phyloP scores from a whole-genome alignment of 2,888 invertebrate species.

The Dasysyrphus albostriatus region DNA sequence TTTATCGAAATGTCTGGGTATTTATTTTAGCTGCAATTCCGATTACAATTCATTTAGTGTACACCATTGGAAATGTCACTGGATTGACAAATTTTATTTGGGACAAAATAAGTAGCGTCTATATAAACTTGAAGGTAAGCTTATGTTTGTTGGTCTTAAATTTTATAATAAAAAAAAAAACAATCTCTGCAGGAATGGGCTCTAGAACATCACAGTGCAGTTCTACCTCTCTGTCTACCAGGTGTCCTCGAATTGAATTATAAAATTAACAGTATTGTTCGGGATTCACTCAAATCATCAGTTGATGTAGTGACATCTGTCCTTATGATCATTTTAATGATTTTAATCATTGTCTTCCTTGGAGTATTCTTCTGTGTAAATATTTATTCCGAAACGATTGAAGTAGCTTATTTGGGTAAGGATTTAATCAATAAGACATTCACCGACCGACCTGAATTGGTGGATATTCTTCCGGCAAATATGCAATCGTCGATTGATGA shows the following conservation, averaged over 20 bases:
- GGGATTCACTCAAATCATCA: constrained; percentile 88
- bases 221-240: constrained; percentile 90
- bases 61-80: constrained; percentile 79
- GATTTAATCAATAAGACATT: constrained; percentile 95
- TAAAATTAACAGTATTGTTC: constrained; percentile 87
- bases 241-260: constrained; percentile 90
- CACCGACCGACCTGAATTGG: constrained; percentile 94
- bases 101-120: constrained; percentile 78
- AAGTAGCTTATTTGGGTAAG: constrained; percentile 94
- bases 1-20: constrained; percentile 95
- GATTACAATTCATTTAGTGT: constrained; percentile 83
- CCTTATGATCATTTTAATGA: constrained; percentile 93
- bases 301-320: constrained; percentile 94
- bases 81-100: constrained; percentile 81
- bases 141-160: background rate
- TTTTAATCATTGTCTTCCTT: constrained; percentile 91
- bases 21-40: constrained; percentile 91
- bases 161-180: background rate
- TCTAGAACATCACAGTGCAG: constrained; percentile 86
- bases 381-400: constrained; percentile 97
- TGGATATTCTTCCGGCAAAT: constrained; percentile 90
- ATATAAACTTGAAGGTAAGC: constrained; percentile 77
- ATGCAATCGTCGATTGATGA: constrained; percentile 90
- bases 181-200: constrained; percentile 84
- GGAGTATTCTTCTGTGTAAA: constrained; percentile 89